Conservation (phyloP, 2,888 invertebrate genomes). For the Unio pictorum region DNA sequence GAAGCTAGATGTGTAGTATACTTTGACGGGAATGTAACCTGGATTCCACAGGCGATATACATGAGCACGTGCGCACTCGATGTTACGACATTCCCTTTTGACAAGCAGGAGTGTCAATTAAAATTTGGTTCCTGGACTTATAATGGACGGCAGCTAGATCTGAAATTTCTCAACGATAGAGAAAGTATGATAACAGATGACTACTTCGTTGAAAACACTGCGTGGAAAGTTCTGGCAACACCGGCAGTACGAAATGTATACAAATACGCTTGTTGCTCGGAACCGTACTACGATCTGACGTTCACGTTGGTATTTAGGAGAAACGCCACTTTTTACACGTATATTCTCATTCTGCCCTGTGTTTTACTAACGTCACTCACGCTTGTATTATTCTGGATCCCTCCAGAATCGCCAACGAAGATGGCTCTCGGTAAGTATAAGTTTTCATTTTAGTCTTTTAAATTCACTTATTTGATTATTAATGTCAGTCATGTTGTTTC, state of each 20-base stretch:
- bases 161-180: constrained; percentile 44
- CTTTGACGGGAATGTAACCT: constrained; percentile 57
- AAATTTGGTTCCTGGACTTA: constrained; percentile 72
- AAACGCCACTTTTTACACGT: constrained; percentile 68
- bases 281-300: constrained; percentile 67
- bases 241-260: constrained; percentile 59
- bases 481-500: not conserved
- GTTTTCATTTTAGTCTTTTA: constrained; percentile 2
- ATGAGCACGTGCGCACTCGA: constrained; percentile 70
- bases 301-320: constrained; percentile 63
- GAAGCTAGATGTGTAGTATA: constrained; percentile 68
- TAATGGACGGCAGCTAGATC: constrained; percentile 63
- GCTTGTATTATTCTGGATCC: constrained; percentile 72
- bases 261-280: constrained; percentile 64
- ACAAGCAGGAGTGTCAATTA: constrained; percentile 68
- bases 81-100: constrained; percentile 70
- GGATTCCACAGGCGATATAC: constrained; percentile 68
- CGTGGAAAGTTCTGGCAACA: constrained; percentile 66
- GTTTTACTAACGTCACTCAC: constrained; percentile 71
- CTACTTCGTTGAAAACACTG: constrained; percentile 69
- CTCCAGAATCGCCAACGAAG: constrained; percentile 72
- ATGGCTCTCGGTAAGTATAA: constrained; percentile 69
- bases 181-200: constrained; percentile 46
- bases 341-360: constrained; percentile 72
- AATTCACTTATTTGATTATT: not conserved